Evolutionary conservation across 2,113 vertebrate species (phyloP), one percentile per base, ranked within the genome.

Genomic region (Hypomesus transpacificus): DNA sequence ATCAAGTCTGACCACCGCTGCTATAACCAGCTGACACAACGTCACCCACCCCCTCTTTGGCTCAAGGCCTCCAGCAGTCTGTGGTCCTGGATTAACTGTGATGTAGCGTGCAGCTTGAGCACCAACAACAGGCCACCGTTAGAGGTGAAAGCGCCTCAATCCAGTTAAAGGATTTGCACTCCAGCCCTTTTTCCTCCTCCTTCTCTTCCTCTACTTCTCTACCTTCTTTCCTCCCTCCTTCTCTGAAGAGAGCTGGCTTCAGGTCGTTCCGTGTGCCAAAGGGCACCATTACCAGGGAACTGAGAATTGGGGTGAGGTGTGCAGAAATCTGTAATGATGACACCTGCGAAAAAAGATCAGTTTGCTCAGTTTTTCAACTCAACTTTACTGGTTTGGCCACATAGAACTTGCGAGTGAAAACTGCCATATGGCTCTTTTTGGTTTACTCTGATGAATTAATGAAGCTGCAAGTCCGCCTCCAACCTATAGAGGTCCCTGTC

Each of bases 91-190:
- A 91, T 91, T 89, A 90, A 77, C 84, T 69, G 17, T 83, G 87
- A 88, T 78, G 80, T 82, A 82, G 82, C 64, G 71, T 71, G 80
- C 74, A 51, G 82, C 82, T 83, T 85, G 75, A 82, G 80, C 82
- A 70, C 39, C 14, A 78, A 85, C 81, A 77, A 64, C 79, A 76
- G 87, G 80, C 85, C 80, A 75, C 77, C 67, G 80, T 74, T 80
- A 70, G 79, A 63, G 50, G 82, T 78, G 68, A 80, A 79, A 75
- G 80, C 84, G 69, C 77, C 77, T 80, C 89, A 91, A 92, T 92
- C 91, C 89, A 88, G 82, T 92, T 92, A 92, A 89, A 73, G 80
- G 90, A 89, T 91, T 92, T 92, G 73, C 69, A 75, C 81, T 80
- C 77, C 72, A 81, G 74, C 82, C 76, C 78, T 60, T 59, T 21